Evolutionary conservation across 2,113 vertebrate species (phyloP), one percentile per base, ranked within the genome.

Genomic region (Mungos mungo): DNA sequence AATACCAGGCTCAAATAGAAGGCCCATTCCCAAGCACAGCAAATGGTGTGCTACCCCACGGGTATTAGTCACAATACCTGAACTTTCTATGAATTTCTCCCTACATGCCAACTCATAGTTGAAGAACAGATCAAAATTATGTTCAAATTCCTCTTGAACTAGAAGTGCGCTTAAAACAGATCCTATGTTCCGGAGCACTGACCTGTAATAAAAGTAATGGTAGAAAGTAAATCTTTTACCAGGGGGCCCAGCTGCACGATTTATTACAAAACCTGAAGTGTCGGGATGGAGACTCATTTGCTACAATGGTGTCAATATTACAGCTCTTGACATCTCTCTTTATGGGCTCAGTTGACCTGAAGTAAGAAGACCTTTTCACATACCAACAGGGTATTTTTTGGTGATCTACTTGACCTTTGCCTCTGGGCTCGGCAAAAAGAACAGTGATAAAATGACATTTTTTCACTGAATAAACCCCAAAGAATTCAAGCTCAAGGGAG

Each of bases 301-400:
- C 74, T 38, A 2, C 25, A 23, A 13, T 45, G 69, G 33, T 52
- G 35, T 80, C 96, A 71, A 18, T 84, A 86, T 80, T 69, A 72
- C 3, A 57, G 71, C 79, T 95, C 90, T 74, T 83, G 90, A 93
- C 88, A 69, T 90, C 80, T 96, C 38, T 95, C 63, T 89, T 72
- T 82, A 60, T 54, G n/a, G 83, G 63, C 38, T 82, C 86, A 38
- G 68, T 19, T 97, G 77, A 89, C 86, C 88, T 72, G 63, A 93
- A 93, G 72, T 80, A 94, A 98, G 57, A 93, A 54, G 72, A 93
- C n/a, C 29, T 29, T 97, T 97, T 95, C 88, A 95, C 38, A 21
- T 38, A 83, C 77, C n/a, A 83, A 89, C 8, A 50, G 54, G 86
- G 52, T 31, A 77, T 38, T 54, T 97, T 93, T 77, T 16, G 1